Evolutionary conservation across 2,888 invertebrate genomes (phyloP).

Genomic region (Tetropium fuscum): DNA sequence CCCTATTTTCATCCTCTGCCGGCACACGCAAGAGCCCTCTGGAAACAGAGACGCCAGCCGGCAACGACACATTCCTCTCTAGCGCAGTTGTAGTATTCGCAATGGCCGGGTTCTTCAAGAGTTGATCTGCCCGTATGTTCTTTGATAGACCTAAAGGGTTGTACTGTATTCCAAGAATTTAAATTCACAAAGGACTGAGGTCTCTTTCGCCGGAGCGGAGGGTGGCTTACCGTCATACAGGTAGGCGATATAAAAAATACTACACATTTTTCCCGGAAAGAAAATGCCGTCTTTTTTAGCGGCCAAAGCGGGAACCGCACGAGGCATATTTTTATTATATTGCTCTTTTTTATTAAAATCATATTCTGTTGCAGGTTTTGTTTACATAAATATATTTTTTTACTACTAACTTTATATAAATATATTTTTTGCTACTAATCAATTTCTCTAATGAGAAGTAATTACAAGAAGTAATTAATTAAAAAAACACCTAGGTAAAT

Average conservation of each 20-base stretch:
- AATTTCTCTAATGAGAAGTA: too few species aligned
- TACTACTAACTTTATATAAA: too few species aligned
- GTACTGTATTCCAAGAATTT: conserved; percentile 42
- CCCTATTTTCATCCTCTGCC: conserved; percentile 29
- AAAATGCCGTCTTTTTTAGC: conserved; percentile 3
- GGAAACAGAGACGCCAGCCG: conserved; percentile 3
- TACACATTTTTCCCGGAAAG: conserved; percentile 26
- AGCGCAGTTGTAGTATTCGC: neutral
- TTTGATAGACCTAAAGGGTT: conserved; percentile 40
- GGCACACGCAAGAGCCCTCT: neutral
- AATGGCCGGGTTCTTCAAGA: conserved; percentile 23
- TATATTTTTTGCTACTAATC: too few species aligned
- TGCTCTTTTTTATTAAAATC: too few species aligned
- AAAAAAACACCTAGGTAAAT: too few species aligned
- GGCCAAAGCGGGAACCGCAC: neutral
- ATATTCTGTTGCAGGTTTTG: too few species aligned
- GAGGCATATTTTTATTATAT: conserved; percentile 1
- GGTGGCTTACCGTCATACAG: conserved; percentile 35
- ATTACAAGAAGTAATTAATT: too few species aligned
- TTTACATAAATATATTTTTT: too few species aligned
- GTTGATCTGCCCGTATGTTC: conserved; percentile 39
- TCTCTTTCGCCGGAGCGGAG: conserved; percentile 37
- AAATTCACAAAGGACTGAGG: conserved; percentile 44
- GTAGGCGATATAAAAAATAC: conserved; percentile 39
- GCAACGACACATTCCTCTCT: neutral